A percentile compares a stretch with the other conserved stretches of the same genome.
phyloP scores from a whole-genome alignment of 2,888 invertebrate species.

The Drosophila hamatofila region DNA sequence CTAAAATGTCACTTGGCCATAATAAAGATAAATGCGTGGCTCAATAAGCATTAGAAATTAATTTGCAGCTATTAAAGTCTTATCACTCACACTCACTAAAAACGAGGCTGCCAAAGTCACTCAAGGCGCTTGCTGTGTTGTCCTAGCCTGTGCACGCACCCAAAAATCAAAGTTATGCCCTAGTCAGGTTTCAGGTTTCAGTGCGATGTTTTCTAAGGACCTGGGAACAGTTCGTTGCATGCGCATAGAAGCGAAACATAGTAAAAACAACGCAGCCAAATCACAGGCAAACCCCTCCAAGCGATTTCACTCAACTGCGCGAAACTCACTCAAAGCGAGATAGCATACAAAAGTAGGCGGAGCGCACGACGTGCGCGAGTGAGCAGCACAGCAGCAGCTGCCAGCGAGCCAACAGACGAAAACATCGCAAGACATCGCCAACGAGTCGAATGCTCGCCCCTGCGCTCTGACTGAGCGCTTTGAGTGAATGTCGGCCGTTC shows the following conservation, averaged over 20 bases:
- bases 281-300: conserved; percentile 40
- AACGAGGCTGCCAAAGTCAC: conserved; percentile 3
- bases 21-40: conserved; percentile 57
- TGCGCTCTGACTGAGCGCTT: not conserved
- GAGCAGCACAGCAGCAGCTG: conserved; percentile 48
- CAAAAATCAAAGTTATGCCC: conserved; percentile 28
- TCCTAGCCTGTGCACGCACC: conserved; percentile 51
- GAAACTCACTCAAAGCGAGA: conserved; percentile 55
- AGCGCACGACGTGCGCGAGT: conserved; percentile 57
- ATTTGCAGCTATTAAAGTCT: conserved; percentile 7
- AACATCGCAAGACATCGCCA: conserved; percentile 72
- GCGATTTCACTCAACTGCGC: conserved; percentile 32
- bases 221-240: conserved; percentile 61
- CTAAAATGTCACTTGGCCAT: conserved; percentile 32
- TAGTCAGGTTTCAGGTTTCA: conserved; percentile 40
- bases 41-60: conserved; percentile 10
- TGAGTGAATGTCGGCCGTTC: conserved; percentile 19
- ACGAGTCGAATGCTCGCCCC: conserved; percentile 64
- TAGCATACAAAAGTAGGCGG: conserved; percentile 77
- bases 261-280: conserved; percentile 17
- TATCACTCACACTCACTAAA: conserved; percentile 15
- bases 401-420: conserved; percentile 31
- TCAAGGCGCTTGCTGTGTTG: not conserved
- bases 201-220: conserved; percentile 58
- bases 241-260: conserved; percentile 29